Base-by-base conservation (phyloP, 1,140 invertebrate species). In the Proctacanthus coquilletti region DNA sequence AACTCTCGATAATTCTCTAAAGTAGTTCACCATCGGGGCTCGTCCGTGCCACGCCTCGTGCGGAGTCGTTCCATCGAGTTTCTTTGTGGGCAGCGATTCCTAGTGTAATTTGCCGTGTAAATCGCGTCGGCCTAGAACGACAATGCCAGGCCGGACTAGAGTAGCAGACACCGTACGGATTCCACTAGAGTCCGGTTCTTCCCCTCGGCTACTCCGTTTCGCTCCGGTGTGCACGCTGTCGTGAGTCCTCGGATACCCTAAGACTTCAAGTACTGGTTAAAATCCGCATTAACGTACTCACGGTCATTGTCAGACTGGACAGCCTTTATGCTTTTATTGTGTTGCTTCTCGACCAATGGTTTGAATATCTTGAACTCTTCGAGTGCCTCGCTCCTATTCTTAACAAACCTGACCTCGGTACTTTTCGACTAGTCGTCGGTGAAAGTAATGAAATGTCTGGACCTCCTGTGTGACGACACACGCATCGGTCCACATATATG, bases 51-150 rank as follows among this genome's bases (percentile, higher is more conserved):
- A 38, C 17, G 25, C 14, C 29, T 42, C 41, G n/a, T 27, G n/a
- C 17, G 36, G 31, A n/a, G 35, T 42, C 15, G 18, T 21, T 34
- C 34, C 14, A 32, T 23, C 10, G 30, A 15, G 15, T 14, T 36
- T 36, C 10, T 19, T 11, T 15, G 5, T 9, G 34, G 15, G 18
- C 34, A 36, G 17, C 19, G 9, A 11, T 18, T 36, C 15, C 8
- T 33, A 9, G 6, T 9, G 31, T 9, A 8, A 15, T 36, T 36
- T 18, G 57, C 57, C 2, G 52, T 62, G 23, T 50, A 47, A 0
- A 61, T 43, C 3, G 64, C 59, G 49, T 70, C 64, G 5, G 54
- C 57, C 66, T 65, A 69, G 23, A 61, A 49, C n/a, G 38, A 23
- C 27, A 55, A 45, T 11, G 50, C 47, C 11, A 68, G 37, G 30